Evolutionary conservation across 2,113 vertebrate genomes (phyloP).

Genomic region (Festucalex cinctus): DNA sequence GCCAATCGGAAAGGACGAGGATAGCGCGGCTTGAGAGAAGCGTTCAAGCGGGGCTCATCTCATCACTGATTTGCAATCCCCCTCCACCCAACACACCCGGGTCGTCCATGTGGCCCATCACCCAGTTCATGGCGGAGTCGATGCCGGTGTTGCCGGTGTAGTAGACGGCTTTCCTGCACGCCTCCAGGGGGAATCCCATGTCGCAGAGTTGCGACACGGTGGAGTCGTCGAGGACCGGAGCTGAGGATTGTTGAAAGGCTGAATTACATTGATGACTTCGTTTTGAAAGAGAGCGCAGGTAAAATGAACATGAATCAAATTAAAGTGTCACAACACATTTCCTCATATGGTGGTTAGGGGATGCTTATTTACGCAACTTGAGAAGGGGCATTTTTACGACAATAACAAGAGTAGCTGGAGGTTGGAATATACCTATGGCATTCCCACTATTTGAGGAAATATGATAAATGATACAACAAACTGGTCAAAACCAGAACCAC

Average conservation of each 20-base stretch:
- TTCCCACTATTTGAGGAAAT: neutral
- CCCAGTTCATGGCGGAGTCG: conserved; percentile 97
- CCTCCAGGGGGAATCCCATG: conserved; percentile 97
- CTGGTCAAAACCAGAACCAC: too few relatives aligned
- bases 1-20: conserved; percentile 31
- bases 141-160: conserved; percentile 96
- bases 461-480: conserved; percentile 11
- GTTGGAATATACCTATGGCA: neutral
- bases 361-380: neutral
- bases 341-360: neutral
- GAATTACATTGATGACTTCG: conserved; percentile 21
- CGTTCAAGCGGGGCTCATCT: neutral
- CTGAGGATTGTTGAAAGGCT: conserved; percentile 62
- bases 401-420: neutral
- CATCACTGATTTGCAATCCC: neutral
- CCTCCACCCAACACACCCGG: conserved; percentile 76
- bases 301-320: neutral
- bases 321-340: neutral
- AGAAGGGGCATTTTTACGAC: neutral
- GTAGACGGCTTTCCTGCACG: conserved; percentile 95
- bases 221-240: conserved; percentile 92
- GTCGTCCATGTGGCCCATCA: conserved; percentile 98
- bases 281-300: neutral
- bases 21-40: conserved; percentile 9
- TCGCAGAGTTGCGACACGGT: conserved; percentile 94